phyloP scores from a whole-genome alignment of 2,888 invertebrate species.

The Agrotis clavis region DNA sequence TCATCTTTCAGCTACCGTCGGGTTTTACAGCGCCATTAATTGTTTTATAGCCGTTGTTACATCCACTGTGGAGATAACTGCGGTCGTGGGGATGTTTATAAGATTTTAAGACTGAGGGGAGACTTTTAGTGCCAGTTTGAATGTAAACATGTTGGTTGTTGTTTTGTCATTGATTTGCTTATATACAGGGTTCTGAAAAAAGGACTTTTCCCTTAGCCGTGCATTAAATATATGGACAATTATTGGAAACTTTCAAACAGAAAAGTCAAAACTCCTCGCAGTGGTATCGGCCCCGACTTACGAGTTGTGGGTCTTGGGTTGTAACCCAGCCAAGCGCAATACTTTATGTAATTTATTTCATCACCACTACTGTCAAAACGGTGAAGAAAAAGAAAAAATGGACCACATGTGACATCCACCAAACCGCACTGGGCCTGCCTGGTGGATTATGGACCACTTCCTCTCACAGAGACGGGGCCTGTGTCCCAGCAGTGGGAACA shows the following conservation, averaged over 20 bases:
- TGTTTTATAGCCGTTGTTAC: slow-evolving; percentile 84
- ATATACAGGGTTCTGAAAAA: slow-evolving; percentile 3
- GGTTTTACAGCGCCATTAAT: slow-evolving; percentile 86
- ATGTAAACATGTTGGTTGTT: slow-evolving; percentile 54
- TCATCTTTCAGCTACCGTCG: slow-evolving; percentile 79
- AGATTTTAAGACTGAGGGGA: slow-evolving; percentile 69
- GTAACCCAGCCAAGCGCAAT: too few relatives aligned
- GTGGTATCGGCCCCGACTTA: too few relatives aligned
- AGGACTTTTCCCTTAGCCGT: background rate
- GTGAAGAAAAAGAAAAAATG: too few relatives aligned
- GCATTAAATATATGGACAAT: background rate
- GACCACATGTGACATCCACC: too few relatives aligned
- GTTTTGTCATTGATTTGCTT: slow-evolving; percentile 25
- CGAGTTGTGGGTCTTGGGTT: too few relatives aligned
- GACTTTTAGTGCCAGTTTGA: slow-evolving; percentile 54
- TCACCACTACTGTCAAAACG: too few relatives aligned
- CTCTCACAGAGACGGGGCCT: too few relatives aligned
- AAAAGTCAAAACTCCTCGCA: background rate
- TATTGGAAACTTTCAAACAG: background rate
- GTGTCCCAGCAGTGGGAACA: too few relatives aligned
- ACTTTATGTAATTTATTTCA: too few relatives aligned
- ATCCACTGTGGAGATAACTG: slow-evolving; percentile 84
- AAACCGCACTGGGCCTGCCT: too few relatives aligned
- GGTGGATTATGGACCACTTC: too few relatives aligned
- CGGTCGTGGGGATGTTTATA: slow-evolving; percentile 82